Percentiles rank a stretch among this genome's conserved stretches.
phyloP scores from a whole-genome alignment of 2,113 vertebrate genomes.

The Megaceryle torquata region DNA sequence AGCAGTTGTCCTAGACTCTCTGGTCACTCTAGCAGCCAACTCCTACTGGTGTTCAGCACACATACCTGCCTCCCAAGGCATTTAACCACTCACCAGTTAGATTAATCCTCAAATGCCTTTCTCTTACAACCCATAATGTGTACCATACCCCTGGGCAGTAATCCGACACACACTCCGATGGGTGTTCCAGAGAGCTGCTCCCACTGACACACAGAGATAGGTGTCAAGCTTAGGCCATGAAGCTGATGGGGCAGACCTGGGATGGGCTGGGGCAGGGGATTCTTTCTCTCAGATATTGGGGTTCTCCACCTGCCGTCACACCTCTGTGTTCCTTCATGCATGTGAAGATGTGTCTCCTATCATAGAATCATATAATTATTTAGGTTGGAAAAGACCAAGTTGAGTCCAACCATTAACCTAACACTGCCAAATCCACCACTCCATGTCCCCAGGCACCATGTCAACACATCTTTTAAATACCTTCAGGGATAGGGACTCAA shows the following conservation, averaged over 20 bases:
- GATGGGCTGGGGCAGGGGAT: background rate
- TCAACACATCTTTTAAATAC: background rate
- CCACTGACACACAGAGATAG: rapidly evolving
- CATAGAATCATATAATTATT: background rate
- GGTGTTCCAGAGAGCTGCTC: background rate
- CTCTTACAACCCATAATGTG: background rate
- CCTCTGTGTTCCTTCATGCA: background rate
- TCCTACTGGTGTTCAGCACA: background rate
- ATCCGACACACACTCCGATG: rapidly evolving
- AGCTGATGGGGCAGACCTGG: background rate
- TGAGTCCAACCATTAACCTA: background rate
- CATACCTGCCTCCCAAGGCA: background rate
- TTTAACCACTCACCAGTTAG: background rate
- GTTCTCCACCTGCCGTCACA: rapidly evolving
- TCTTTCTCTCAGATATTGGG: background rate
- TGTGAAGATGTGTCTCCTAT: rapidly evolving
- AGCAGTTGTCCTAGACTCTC: background rate
- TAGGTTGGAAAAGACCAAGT: background rate
- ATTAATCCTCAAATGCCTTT: background rate
- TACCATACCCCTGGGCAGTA: background rate
- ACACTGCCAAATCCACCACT: background rate
- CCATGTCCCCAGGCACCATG: background rate
- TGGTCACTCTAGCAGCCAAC: background rate
- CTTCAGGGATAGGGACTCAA: background rate
- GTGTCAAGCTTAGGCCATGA: background rate